Evolutionary conservation across 1,140 invertebrate species (phyloP).

Genomic region (Drosophila cardini): DNA sequence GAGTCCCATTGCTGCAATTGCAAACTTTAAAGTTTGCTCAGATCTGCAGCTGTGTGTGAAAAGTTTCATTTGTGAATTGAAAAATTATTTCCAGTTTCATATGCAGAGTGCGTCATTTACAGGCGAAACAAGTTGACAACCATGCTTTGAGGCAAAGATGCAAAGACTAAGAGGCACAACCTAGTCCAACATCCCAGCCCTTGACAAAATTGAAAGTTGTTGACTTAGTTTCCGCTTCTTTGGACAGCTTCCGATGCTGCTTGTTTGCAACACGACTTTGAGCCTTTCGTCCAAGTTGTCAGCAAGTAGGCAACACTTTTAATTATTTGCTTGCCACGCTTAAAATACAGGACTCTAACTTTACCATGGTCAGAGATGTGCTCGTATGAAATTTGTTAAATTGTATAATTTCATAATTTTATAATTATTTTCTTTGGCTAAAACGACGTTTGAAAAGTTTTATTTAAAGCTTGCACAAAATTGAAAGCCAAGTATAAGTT

Average conservation of each 20-base stretch:
- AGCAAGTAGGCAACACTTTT: conserved; percentile 56
- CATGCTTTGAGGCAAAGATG: conserved; percentile 3
- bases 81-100: conserved; percentile 79
- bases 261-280: conserved; percentile 6
- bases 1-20: conserved; percentile 59
- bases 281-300: conserved; percentile 6
- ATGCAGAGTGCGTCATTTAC: conserved; percentile 78
- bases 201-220: conserved; percentile 82
- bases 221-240: conserved; percentile 71
- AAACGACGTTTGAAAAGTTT: too few species aligned
- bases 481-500: background rate
- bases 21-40: conserved; percentile 75
- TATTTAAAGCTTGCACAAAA: too few species aligned
- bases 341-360: conserved; percentile 26
- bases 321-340: conserved; percentile 57
- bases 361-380: background rate
- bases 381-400: background rate
- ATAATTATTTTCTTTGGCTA: too few species aligned
- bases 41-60: conserved; percentile 61
- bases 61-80: conserved; percentile 82
- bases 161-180: conserved; percentile 2
- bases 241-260: conserved; percentile 33
- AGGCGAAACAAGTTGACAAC: conserved; percentile 28
- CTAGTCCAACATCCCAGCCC: conserved; percentile 51
- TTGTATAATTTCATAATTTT: conserved; percentile 2